Evolutionary conservation across 2,113 vertebrate genomes (phyloP), one percentile per base, ranked within the genome.

Genomic region (Daboia siamensis): DNA sequence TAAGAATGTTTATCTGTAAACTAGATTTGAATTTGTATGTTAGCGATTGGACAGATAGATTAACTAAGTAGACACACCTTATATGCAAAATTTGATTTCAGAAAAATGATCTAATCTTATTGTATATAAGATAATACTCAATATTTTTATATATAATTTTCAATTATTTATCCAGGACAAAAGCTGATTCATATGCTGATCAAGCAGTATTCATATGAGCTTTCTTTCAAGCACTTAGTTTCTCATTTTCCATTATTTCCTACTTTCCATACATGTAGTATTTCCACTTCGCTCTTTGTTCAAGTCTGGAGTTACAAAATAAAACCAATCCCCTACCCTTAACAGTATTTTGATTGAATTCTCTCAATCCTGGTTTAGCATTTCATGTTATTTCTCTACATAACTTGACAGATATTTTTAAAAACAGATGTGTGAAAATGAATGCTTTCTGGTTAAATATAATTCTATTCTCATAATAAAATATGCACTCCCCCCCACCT

Each of bases 301-400:
- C 89, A 57, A 0, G 86, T 20, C 80, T 95, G 88, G 33, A 39
- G 6, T 80, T 5, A 80, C 33, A 80, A 80, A 80, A 80, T 80
- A 80, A 80, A 80, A 80, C 59, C 5, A 91, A 26, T 93, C 54
- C 84, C 91, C 94, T 80, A 20, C 23, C 46, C 21, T 90, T 46
- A 88, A 95, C 94, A 88, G 90, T 95, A 4, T 90, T 48, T 39
- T 88, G 55, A 51, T 86, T 90, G 92, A 69, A 61, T 94, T 92
- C 55, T 94, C 94, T 94, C 93, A 94, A 94, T 59, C 96, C 90
- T 11, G 21, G 1, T 86, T 94, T 93, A 87, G 64, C 95, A 74
- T 94, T 33, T 92, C 0, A 0, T 84, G 94, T 95, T 93, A 26
- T 54, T 74, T 96, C n/a, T 46, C 29, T 51, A 13, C 69, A 88